Conservation (phyloP, 2,797 vertebrate genomes). For the Aselliscus stoliczkanus region DNA sequence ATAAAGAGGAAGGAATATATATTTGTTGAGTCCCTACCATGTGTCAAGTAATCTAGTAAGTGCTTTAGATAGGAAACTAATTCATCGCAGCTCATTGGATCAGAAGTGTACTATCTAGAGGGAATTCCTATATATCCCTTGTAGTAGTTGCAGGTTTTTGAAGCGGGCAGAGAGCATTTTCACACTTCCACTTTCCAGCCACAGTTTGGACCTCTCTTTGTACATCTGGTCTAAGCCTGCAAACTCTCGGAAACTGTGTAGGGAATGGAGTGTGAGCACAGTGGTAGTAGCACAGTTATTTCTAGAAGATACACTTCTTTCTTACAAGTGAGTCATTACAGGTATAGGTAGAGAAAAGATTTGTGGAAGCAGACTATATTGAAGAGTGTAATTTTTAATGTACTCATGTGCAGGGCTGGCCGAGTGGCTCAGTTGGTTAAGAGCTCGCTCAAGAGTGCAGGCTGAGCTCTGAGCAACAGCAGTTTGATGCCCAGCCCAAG, state of each 20-base stretch:
- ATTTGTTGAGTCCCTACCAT: background rate
- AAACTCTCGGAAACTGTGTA: background rate
- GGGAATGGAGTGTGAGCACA: background rate
- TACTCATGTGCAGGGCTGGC: background rate
- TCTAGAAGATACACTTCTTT: background rate
- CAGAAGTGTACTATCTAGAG: background rate
- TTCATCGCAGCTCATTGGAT: background rate
- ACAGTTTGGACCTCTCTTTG: background rate
- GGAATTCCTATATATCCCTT: background rate
- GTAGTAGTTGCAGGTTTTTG: background rate
- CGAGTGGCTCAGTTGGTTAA: too few relatives aligned
- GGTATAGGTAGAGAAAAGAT: background rate
- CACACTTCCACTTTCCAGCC: background rate
- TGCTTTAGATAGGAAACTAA: background rate
- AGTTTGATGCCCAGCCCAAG: too few relatives aligned
- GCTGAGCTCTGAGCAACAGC: too few relatives aligned
- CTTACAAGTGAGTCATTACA: background rate
- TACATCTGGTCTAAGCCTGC: background rate
- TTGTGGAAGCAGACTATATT: background rate
- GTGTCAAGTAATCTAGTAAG: background rate
- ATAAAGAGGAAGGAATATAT: background rate
- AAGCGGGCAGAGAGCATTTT: background rate
- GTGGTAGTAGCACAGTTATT: background rate
- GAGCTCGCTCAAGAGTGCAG: too few relatives aligned
- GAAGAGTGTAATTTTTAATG: background rate